These are phyloP conservation scores for Porites rus DNA, from an alignment of 92 coral and sea anemone genomes.

Conservation along the genomic window DNA sequence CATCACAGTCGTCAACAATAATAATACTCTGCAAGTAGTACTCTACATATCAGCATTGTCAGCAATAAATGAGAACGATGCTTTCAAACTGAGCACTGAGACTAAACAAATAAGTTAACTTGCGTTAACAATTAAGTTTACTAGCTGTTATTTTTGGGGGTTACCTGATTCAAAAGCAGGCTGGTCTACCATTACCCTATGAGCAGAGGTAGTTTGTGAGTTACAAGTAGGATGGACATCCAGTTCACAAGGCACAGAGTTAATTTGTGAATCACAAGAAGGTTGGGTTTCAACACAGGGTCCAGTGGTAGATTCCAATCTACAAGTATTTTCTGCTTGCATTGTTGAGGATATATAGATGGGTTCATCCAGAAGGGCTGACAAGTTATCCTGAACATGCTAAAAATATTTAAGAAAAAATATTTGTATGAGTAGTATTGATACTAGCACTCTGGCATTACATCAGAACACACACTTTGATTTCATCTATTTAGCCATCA, in stretches of 20 bases:
- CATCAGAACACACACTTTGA: slow-evolving; percentile 1
- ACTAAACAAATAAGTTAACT: background rate
- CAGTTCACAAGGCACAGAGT: no score
- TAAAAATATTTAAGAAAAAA: slow-evolving; percentile 3
- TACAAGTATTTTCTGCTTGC: no score
- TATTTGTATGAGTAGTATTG: slow-evolving; percentile 5
- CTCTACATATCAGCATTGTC: slow-evolving; percentile 13
- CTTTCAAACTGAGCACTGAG: slow-evolving; percentile 1
- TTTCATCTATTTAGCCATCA: background rate
- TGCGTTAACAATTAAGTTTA: background rate
- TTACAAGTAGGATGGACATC: no score
- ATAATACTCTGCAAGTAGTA: background rate
- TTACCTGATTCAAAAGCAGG: background rate
- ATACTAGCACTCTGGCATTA: background rate
- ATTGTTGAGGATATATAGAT: no score
- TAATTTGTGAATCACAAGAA: no score
- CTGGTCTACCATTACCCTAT: background rate
- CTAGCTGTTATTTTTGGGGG: background rate
- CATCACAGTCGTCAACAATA: background rate
- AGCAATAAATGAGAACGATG: background rate
- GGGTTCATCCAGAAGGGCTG: background rate
- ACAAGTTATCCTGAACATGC: background rate
- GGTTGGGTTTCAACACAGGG: no score
- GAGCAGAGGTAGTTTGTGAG: no score
- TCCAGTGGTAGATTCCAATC: no score